These are phyloP conservation scores for Oxytorus armatus DNA, from an alignment of 2,888 invertebrate genomes.

Conservation along the genomic window DNA sequence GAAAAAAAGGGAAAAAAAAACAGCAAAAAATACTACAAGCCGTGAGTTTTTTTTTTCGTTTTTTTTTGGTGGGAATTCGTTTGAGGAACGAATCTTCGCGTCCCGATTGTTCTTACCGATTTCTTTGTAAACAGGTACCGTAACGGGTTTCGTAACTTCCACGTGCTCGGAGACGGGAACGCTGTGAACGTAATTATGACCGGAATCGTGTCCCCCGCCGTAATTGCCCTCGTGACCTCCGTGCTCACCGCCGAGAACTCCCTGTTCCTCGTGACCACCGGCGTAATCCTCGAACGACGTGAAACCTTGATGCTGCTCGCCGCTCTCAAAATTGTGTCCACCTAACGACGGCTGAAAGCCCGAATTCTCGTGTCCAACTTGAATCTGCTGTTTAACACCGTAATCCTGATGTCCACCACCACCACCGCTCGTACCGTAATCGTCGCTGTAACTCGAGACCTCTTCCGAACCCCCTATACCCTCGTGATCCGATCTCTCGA, in stretches of 20 bases:
- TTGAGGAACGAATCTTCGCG: neutral
- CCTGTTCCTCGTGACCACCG: slow-evolving; percentile 73
- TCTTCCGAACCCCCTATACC: slow-evolving; percentile 75
- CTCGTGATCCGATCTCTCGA: slow-evolving; percentile 80
- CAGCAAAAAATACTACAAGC: neutral
- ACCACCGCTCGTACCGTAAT: slow-evolving; percentile 54
- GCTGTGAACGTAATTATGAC: slow-evolving; percentile 84
- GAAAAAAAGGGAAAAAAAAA: too few species aligned
- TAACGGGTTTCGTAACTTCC: slow-evolving; percentile 89
- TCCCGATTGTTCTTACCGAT: slow-evolving; percentile 84
- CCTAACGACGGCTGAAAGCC: slow-evolving; percentile 68
- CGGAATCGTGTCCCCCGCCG: slow-evolving; percentile 78
- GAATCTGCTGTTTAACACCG: slow-evolving; percentile 56
- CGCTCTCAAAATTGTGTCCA: neutral
- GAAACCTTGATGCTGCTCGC: slow-evolving; percentile 60
- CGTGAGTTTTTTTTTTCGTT: too few species aligned
- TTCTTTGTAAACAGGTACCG: slow-evolving; percentile 89
- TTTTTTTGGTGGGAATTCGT: too few species aligned
- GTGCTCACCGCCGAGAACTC: slow-evolving; percentile 76
- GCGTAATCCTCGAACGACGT: slow-evolving; percentile 59
- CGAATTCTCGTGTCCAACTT: slow-evolving; percentile 42
- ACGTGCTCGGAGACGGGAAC: slow-evolving; percentile 88
- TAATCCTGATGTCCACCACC: slow-evolving; percentile 69
- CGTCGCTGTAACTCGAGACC: slow-evolving; percentile 68
- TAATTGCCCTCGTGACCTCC: slow-evolving; percentile 77